Conservation (phyloP, 2,113 vertebrate species). For the Petaurus breviceps region DNA sequence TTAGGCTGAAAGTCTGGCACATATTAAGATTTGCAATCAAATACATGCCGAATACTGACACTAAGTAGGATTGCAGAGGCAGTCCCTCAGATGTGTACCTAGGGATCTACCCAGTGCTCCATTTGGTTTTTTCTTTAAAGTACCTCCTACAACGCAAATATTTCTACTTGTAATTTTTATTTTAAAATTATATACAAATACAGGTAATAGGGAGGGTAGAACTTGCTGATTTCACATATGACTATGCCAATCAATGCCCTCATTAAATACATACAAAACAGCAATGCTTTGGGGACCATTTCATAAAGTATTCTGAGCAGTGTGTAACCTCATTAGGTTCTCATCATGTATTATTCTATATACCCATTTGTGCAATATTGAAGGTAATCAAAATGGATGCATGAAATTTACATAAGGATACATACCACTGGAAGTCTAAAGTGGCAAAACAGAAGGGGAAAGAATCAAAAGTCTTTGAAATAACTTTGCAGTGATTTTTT, state of each 20-base stretch:
- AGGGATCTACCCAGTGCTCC: background rate
- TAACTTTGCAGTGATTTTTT: constrained; percentile 9
- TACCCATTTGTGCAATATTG: constrained; percentile 22
- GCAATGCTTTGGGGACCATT: constrained; percentile 9
- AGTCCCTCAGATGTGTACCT: background rate
- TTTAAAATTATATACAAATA: constrained; percentile 51
- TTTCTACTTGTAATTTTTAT: constrained; percentile 58
- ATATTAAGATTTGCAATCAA: background rate
- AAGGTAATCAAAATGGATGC: constrained; percentile 37
- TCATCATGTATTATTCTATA: background rate
- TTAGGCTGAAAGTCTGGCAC: background rate
- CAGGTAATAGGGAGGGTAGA: constrained; percentile 27
- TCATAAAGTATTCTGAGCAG: background rate
- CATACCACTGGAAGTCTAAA: background rate
- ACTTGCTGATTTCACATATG: background rate
- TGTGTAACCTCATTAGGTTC: constrained; percentile 19
- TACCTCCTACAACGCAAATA: background rate
- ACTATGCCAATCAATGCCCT: background rate
- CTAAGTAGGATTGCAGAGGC: background rate
- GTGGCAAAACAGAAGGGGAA: constrained; percentile 11
- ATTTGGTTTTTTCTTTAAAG: constrained; percentile 30
- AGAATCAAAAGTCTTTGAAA: constrained; percentile 7
- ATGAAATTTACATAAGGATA: constrained; percentile 49
- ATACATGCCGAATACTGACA: background rate
- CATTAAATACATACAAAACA: constrained; percentile 12